phyloP scores from a whole-genome alignment of 2,888 invertebrate species.

The Oeneis ivallda region DNA sequence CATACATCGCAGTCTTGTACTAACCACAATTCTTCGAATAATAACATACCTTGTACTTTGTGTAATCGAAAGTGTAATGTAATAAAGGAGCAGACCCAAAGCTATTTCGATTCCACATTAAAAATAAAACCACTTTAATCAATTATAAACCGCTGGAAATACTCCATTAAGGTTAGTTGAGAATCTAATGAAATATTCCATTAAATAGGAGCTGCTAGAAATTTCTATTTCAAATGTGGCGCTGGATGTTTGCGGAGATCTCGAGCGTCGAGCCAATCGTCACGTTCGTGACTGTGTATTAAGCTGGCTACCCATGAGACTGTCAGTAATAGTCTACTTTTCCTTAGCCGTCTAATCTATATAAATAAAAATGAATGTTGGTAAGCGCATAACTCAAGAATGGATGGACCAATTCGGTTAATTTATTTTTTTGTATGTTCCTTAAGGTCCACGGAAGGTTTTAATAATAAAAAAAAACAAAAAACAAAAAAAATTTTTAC shows the following conservation, averaged over 20 bases:
- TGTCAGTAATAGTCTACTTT: no score
- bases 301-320: neutral
- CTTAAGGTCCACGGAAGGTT: no score
- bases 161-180: slow-evolving; percentile 7
- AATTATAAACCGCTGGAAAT: slow-evolving; percentile 6
- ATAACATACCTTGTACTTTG: no score
- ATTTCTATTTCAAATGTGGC: slow-evolving; percentile 26
- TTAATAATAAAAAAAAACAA: no score
- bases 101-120: neutral
- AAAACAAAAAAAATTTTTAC: no score
- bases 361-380: no score
- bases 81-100: neutral
- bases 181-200: slow-evolving; percentile 26
- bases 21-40: no score
- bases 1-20: no score
- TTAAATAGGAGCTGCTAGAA: slow-evolving; percentile 15
- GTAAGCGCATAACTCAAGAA: no score
- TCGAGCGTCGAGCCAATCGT: slow-evolving; percentile 26
- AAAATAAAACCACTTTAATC: neutral
- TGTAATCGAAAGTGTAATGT: neutral
- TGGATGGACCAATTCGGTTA: no score
- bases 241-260: slow-evolving; percentile 6
- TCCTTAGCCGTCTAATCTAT: no score
- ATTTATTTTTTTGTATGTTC: no score
- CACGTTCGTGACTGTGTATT: slow-evolving; percentile 20